Base-by-base conservation (phyloP, 2,888 invertebrate genomes). In the Cynaeus angustus region DNA sequence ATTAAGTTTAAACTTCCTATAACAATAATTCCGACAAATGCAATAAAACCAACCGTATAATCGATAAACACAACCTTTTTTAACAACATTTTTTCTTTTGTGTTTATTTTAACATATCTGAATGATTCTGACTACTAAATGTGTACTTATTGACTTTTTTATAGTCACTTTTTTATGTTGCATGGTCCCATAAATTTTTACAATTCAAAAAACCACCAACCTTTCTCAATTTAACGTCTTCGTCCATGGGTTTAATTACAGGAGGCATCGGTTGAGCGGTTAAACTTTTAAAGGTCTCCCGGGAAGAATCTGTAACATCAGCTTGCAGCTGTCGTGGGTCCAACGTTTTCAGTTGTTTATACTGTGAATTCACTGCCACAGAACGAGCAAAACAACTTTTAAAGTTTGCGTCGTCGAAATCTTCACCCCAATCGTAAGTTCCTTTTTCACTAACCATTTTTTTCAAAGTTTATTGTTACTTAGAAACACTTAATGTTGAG, bases 321-420 rank as follows among this genome's bases (percentile, higher is more conserved):
- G 55, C 55, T 10, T 71, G 71, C 73, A 74, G 71, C 73, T 75
- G 74, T 46, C 68, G 30, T 6, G 70, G 26, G 55, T 77, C 74
- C 59, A 69, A 68, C 37, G 69, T 71, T 61, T 74, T 75, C 13
- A 62, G 64, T 64, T 78, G 77, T 74, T 80, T 82, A 73, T 79
- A 78, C 71, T 82, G 81, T 33, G 83, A 82, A 79, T 83, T 83
- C 67, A 85, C 82, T 28, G 80, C 83, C 75, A 84, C 78, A 13
- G 84, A 83, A 46, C 84, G 82, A 37, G 85, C 84, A 68, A 85
- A 85, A 78, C 81, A 83, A 78, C 85, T 84, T 73, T 84, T 84
- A 74, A 79, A 84, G 73, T 78, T 78, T 56, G 76, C 75, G 70
- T 81, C 82, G 62, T 80, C 82, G 50, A 81, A 78, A 76, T 79